Conservation (phyloP, 2,888 invertebrate genomes). For the Xanthia togata region DNA sequence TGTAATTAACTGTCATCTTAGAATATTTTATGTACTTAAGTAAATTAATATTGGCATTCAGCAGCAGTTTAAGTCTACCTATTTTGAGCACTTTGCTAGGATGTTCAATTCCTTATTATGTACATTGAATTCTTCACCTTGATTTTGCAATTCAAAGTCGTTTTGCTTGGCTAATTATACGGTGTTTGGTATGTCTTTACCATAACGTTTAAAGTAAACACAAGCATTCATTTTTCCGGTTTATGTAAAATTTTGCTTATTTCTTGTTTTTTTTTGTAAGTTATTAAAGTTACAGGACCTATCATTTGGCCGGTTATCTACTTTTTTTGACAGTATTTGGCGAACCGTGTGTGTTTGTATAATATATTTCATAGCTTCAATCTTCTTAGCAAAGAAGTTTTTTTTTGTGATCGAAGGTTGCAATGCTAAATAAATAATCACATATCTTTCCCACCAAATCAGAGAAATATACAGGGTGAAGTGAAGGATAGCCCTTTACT, state of each 20-base stretch:
- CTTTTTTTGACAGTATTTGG: not conserved
- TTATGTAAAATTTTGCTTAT: not conserved
- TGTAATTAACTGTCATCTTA: constrained; percentile 73
- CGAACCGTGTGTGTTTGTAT: not conserved
- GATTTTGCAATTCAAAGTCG: constrained; percentile 34
- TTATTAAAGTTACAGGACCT: not conserved
- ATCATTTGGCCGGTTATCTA: not conserved
- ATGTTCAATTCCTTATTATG: constrained; percentile 15
- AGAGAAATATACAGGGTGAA: not conserved
- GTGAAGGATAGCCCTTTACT: not conserved
- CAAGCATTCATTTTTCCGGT: not conserved
- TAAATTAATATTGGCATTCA: constrained; percentile 34
- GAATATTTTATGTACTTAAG: constrained; percentile 51
- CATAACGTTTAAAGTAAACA: constrained; percentile 5
- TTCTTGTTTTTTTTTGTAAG: not conserved
- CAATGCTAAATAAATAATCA: not conserved
- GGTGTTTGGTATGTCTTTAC: constrained; percentile 5
- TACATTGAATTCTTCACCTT: constrained; percentile 40
- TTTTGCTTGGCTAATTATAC: constrained; percentile 35
- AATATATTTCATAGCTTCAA: no score
- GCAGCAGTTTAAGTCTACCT: constrained; percentile 1
- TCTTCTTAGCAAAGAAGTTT: no score
- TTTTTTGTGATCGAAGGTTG: not conserved
- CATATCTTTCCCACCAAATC: not conserved
- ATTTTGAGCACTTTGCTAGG: constrained; percentile 7